Percentiles rank a stretch among this genome's conserved stretches.
Conservation (phyloP, 2,797 vertebrate genomes). For the Salarias fasciatus region DNA sequence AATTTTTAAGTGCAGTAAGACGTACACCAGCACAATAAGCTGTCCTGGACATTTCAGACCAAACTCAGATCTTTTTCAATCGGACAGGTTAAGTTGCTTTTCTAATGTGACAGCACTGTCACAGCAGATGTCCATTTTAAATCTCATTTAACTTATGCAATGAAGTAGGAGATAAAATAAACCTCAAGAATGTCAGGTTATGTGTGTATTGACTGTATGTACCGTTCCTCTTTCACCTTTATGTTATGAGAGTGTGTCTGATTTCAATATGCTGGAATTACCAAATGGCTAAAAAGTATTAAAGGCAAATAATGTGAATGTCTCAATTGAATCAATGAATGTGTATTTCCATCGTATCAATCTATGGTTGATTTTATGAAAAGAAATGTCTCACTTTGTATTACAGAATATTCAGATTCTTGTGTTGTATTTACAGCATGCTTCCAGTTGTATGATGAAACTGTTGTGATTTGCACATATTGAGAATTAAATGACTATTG, state of each 20-base stretch:
- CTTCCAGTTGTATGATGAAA: conserved; percentile 31
- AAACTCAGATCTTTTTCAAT: too few relatives aligned
- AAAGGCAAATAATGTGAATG: conserved; percentile 32
- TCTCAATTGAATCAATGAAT: background rate
- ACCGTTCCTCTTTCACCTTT: background rate
- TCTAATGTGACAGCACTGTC: too few relatives aligned
- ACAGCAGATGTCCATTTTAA: background rate
- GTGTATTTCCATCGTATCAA: conserved; percentile 24
- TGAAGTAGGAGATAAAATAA: background rate
- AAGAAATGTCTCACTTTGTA: conserved; percentile 15
- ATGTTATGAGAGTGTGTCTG: conserved; percentile 14
- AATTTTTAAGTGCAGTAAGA: conserved; percentile 27
- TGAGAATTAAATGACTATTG: conserved; percentile 4
- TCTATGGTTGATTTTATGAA: conserved; percentile 24
- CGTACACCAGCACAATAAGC: too few relatives aligned
- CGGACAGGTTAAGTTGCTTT: too few relatives aligned
- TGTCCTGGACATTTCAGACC: too few relatives aligned
- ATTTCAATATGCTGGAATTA: conserved; percentile 14
- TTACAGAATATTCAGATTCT: conserved; percentile 8
- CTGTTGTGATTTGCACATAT: conserved; percentile 31
- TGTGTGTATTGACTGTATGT: background rate
- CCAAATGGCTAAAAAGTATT: conserved; percentile 38
- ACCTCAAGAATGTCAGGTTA: background rate
- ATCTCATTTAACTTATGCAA: background rate
- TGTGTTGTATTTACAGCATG: conserved; percentile 38